Conservation (phyloP, 35 echinoderm and acorn worm genomes). For the Diadema setosum region DNA sequence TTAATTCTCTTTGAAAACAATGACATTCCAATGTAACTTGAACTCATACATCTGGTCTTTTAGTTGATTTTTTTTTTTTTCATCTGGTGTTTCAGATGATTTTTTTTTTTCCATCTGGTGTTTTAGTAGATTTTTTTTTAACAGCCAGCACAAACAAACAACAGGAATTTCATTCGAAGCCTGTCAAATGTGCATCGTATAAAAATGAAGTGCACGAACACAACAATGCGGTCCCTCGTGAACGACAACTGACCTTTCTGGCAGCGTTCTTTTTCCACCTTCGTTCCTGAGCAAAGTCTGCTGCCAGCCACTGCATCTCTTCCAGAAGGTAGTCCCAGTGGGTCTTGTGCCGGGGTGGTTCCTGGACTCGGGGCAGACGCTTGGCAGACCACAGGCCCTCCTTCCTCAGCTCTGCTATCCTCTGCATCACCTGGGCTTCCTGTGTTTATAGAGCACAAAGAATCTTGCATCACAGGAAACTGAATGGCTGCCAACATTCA, state of each 20-base stretch:
- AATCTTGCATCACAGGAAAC: too few relatives aligned
- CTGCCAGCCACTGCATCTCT: conserved; percentile 95
- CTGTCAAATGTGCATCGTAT: not conserved
- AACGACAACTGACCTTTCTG: conserved; percentile 61
- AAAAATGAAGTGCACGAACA: not conserved
- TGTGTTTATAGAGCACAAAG: too few relatives aligned
- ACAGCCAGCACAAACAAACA: too few relatives aligned
- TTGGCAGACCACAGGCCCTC: conserved; percentile 95
- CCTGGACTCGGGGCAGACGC: conserved; percentile 92
- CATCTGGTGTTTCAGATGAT: too few relatives aligned
- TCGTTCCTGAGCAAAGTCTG: conserved; percentile 95
- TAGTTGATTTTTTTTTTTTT: too few relatives aligned
- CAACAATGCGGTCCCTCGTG: not conserved
- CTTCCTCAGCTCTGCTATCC: conserved; percentile 86
- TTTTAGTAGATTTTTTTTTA: too few relatives aligned
- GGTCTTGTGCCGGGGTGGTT: conserved; percentile 90
- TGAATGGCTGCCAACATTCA: too few relatives aligned
- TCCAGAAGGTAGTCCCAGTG: conserved; percentile 98
- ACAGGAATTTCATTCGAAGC: too few relatives aligned
- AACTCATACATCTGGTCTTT: too few relatives aligned
- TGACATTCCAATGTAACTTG: too few relatives aligned
- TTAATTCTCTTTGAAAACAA: too few relatives aligned
- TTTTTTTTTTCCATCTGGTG: too few relatives aligned
- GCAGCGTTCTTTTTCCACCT: conserved; percentile 94
- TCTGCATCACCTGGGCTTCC: conserved; percentile 99